Base-by-base conservation (phyloP, 2,888 invertebrate species). In the Acrobasis repandana region DNA sequence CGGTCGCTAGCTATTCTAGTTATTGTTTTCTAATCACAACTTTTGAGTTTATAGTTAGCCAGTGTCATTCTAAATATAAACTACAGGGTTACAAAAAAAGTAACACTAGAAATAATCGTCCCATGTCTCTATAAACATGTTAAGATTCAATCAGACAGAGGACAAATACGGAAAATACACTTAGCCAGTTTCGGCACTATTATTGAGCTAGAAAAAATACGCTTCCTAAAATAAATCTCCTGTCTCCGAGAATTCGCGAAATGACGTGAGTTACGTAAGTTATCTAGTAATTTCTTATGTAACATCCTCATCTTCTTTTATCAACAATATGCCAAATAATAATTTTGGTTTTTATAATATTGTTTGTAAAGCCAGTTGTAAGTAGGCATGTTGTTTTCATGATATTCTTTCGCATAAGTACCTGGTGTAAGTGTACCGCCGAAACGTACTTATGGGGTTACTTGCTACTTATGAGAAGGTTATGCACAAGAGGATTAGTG, bases 131-230 rank as follows among this genome's bases (percentile, higher is more conserved):
- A 28, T n/a, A 28, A 11, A 51, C 33, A 51, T 33, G 11, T 51
- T 51, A 8, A 5, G 51, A 51, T 51, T 51, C 51, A 51, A 51
- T 51, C 51, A 51, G n/a, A n/a, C 14, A 0, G 20, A 20, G 50
- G 51, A 51, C 51, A 51, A 51, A 51, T 51, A 51, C 28, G 33
- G 51, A 51, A 51, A 51, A 51, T 51, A 51, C 51, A 51, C 51
- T 51, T 51, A 51, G 51, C 11, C 6, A 51, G 51, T 51, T 51
- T 51, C 51, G 51, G 51, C 28, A 14, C 51, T 33, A 51, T 51
- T 51, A 51, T 51, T 51, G 51, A 28, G 11, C 51, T 11, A 51
- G 28, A 28, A 33, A 51, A 51, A 51, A 51, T 51, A 51, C 20
- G 20, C 20, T 33, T 28, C n/a, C 10, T 38, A 38, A 38, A 38